Percentiles rank a stretch among this genome's conserved stretches.
These are phyloP conservation scores for Argya squamiceps DNA, from an alignment of 2,797 vertebrate species.

Conservation along the genomic window DNA sequence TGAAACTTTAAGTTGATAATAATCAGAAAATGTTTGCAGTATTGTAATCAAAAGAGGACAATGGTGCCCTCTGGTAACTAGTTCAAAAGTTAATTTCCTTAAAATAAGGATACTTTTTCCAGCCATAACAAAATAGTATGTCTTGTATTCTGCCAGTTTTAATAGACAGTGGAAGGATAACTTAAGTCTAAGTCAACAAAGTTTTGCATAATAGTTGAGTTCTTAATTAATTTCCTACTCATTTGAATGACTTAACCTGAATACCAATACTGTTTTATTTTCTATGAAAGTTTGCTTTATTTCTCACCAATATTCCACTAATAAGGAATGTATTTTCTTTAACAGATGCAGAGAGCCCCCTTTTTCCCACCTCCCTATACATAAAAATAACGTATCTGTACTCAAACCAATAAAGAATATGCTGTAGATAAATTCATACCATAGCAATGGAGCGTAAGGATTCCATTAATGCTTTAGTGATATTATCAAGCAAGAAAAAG, in stretches of 20 bases:
- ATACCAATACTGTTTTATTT: not conserved
- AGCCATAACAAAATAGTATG: not conserved
- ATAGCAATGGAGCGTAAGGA: constrained; percentile 62
- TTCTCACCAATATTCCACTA: not conserved
- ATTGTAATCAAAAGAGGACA: not conserved
- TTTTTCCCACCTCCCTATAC: not conserved
- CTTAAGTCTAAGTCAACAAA: not conserved
- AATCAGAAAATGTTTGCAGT: not conserved
- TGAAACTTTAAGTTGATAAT: not conserved
- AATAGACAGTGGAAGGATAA: not conserved
- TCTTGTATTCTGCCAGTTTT: not conserved
- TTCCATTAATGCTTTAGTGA: constrained; percentile 73
- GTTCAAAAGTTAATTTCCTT: not conserved
- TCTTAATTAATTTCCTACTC: not conserved
- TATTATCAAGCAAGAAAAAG: constrained; percentile 69
- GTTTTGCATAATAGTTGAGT: not conserved
- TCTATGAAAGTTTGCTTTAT: not conserved
- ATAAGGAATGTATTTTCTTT: not conserved
- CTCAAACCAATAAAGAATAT: constrained; percentile 22
- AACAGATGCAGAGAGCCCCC: not conserved
- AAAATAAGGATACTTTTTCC: not conserved
- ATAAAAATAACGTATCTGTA: constrained; percentile 7
- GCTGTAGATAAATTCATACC: constrained; percentile 58
- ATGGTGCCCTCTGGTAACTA: not conserved
- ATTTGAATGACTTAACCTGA: not conserved